A percentile compares a stretch with the other conserved stretches of the same genome.
Evolutionary conservation across 2,888 invertebrate species (phyloP).

Genomic region (Amphiduros pacificus): DNA sequence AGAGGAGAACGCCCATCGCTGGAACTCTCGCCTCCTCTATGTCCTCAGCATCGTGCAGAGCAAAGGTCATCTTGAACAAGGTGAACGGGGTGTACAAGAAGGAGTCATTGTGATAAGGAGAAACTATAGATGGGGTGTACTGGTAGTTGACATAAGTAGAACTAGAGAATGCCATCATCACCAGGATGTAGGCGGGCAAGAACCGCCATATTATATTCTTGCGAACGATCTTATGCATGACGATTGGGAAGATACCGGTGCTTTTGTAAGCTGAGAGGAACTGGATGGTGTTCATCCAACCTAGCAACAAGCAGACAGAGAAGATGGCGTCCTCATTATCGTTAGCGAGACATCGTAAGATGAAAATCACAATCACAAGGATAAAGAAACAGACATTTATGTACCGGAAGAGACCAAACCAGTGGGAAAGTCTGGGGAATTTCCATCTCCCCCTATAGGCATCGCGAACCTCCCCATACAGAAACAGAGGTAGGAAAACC

Average conservation of each 20-base stretch:
- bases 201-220: not conserved
- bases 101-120: not conserved
- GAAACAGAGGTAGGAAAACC: conserved; percentile 8
- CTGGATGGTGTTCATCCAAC: conserved; percentile 7
- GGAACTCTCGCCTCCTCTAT: not conserved
- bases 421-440: not conserved
- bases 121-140: not conserved
- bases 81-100: conserved; percentile 10
- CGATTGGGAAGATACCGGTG: conserved; percentile 10
- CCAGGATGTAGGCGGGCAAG: not conserved
- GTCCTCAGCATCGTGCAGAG: not conserved
- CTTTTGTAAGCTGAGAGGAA: conserved; percentile 10
- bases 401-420: conserved; percentile 6
- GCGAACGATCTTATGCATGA: not conserved
- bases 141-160: conserved; percentile 10
- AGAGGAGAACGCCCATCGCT: conserved; percentile 2
- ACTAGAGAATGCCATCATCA: not conserved
- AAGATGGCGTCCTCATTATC: conserved; percentile 5
- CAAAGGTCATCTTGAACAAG: conserved; percentile 4
- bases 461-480: conserved; percentile 12
- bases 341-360: conserved; percentile 1
- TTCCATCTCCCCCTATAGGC: not conserved
- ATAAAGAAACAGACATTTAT: conserved; percentile 4
- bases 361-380: not conserved
- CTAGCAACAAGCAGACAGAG: not conserved